These are phyloP conservation scores for Acronicta leporina DNA, from an alignment of 2,888 invertebrate genomes.

Conservation along the genomic window DNA sequence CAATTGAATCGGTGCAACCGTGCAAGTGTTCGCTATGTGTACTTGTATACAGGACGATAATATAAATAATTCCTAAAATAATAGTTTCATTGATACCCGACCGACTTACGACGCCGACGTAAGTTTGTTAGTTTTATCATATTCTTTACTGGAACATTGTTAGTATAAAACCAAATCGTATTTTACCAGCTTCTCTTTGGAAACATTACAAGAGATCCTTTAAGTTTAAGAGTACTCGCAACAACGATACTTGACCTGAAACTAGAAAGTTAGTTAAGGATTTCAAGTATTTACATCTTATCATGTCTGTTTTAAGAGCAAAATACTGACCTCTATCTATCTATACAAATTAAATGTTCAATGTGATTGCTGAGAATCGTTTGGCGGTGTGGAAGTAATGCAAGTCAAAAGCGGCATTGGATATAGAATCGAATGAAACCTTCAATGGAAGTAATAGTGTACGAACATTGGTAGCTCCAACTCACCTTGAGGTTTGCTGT, in stretches of 20 bases:
- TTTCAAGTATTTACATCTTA: slow-evolving; percentile 64
- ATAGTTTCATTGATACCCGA: slow-evolving; percentile 14
- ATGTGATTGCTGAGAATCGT: slow-evolving; percentile 19
- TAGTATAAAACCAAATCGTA: too few species aligned
- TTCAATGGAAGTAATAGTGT: slow-evolving; percentile 67
- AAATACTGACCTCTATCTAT: slow-evolving; percentile 20
- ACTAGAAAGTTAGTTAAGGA: slow-evolving; percentile 66
- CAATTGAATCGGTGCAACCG: slow-evolving; percentile 50
- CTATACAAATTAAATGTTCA: slow-evolving; percentile 20
- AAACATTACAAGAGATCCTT: background rate
- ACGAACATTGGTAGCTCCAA: slow-evolving; percentile 69
- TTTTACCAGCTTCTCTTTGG: too few species aligned
- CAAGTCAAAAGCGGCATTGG: slow-evolving; percentile 63
- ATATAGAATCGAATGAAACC: slow-evolving; percentile 56
- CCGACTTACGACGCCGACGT: background rate
- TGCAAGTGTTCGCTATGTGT: slow-evolving; percentile 47
- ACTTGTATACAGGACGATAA: slow-evolving; percentile 9
- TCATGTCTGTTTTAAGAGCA: slow-evolving; percentile 54
- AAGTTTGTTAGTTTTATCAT: too few species aligned
- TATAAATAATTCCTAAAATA: slow-evolving; percentile 11
- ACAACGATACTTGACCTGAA: slow-evolving; percentile 15
- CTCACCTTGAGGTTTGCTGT: slow-evolving; percentile 84
- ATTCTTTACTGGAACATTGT: too few species aligned
- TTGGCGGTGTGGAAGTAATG: slow-evolving; percentile 2
- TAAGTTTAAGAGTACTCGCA: background rate